phyloP scores from a whole-genome alignment of 2,797 vertebrate genomes.

The Siniperca undulata region DNA sequence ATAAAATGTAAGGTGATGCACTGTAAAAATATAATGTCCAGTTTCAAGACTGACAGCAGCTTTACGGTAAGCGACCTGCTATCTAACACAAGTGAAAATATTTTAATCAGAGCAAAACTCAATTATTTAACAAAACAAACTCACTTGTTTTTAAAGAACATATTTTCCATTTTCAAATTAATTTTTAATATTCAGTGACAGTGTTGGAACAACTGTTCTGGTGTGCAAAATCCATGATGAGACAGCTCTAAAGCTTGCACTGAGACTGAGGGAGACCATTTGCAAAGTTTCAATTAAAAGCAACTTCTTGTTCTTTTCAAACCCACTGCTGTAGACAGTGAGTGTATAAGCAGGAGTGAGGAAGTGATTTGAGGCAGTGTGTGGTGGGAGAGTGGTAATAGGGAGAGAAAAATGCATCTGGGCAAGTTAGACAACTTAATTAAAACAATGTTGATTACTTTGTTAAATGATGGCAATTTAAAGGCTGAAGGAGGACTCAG shows the following conservation, averaged over 20 bases:
- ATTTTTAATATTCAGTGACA: slow-evolving; percentile 5
- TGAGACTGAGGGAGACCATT: not conserved
- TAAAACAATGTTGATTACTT: slow-evolving; percentile 73
- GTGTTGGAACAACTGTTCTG: not conserved
- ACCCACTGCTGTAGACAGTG: not conserved
- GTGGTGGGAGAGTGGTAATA: slow-evolving; percentile 18
- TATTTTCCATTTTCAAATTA: slow-evolving; percentile 5
- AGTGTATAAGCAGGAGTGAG: not conserved
- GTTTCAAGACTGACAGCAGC: not conserved
- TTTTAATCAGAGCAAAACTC: not conserved
- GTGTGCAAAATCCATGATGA: not conserved
- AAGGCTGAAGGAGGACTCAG: slow-evolving; percentile 44
- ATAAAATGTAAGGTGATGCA: not conserved
- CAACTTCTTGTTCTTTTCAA: slow-evolving; percentile 12
- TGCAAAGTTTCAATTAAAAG: slow-evolving; percentile 43
- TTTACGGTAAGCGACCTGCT: not conserved
- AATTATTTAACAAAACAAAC: not conserved
- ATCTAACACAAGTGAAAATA: not conserved
- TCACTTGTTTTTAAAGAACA: not conserved
- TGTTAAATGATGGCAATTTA: slow-evolving; percentile 62
- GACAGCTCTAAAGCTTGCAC: not conserved
- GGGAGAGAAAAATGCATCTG: slow-evolving; percentile 51
- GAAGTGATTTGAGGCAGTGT: slow-evolving; percentile 19
- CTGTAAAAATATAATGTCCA: not conserved
- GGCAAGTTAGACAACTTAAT: slow-evolving; percentile 63